Base-by-base conservation (phyloP, 2,113 vertebrate genomes). In the Apistogramma diplotaenia region DNA sequence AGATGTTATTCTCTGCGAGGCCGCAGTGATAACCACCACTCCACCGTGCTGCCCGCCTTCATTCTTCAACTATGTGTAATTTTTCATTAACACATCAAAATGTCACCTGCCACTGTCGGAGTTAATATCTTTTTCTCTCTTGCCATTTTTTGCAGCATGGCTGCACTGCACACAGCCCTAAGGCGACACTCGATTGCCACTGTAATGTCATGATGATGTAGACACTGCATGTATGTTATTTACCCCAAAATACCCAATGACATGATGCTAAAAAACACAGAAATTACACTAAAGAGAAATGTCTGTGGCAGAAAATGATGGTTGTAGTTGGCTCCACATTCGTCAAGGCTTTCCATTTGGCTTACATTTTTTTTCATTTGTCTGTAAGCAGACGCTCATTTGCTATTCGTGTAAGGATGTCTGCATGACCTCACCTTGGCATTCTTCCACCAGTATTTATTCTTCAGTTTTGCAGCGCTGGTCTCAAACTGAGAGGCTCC, bases 391-490 rank as follows among this genome's bases (percentile, higher is more conserved):
- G 25, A 29, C 49, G 59, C 3, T 4, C 13, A 9, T 74, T 79
- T 74, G 49, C n/a, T 61, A 8, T 70, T 35, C 2, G 3, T 49
- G 29, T 6, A 16, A 51, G 18, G 43, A 15, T 1, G 33, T 82
- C 51, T 79, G 21, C 29, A 6, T 33, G 56, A 25, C 8, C 92
- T 91, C 89, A 98, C 97, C 97, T 98, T 98, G 94, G 96, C 97
- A 58, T 98, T 98, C 94, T 98, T 98, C 97, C 97, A 98, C 97
- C 97, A 98, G 94, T 98, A 97, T 96, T 98, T 98, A 89, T 97
- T 97, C 94, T 98, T 98, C 93, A 98, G 96, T 90, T 98, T 98
- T 83, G 97, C 96, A 87, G 97, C 97, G 0, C 97, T 99, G 31
- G 97, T 99, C 94, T 99, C 98, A 88, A 99, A 99, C 83, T 99